phyloP scores from a whole-genome alignment of 2,888 invertebrate genomes.

The Caradrina kadenii region DNA sequence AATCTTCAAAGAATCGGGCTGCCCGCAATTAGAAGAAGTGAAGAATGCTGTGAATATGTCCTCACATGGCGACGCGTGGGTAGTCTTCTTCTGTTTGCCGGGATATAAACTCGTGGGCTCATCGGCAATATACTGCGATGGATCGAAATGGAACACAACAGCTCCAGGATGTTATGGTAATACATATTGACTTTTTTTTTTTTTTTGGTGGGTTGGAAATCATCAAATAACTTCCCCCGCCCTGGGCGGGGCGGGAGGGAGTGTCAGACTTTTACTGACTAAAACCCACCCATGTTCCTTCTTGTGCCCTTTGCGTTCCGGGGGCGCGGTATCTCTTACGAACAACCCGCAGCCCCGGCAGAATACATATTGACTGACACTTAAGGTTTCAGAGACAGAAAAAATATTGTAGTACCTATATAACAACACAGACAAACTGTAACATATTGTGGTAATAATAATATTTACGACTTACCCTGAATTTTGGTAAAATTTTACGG shows the following conservation, averaged over 20 bases:
- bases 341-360: too few species aligned
- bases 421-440: neutral
- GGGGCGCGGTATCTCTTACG: too few species aligned
- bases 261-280: too few species aligned
- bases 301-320: too few species aligned
- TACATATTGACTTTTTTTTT: too few species aligned
- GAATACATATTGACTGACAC: neutral
- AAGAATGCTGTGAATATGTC: conserved; percentile 89
- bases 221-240: too few species aligned
- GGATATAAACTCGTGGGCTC: conserved; percentile 91
- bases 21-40: conserved; percentile 80
- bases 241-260: too few species aligned
- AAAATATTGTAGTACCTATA: neutral
- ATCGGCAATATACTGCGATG: conserved; percentile 93
- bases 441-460: neutral
- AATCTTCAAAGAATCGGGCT: conserved; percentile 90
- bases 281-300: too few species aligned
- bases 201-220: too few species aligned
- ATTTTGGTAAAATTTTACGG: conserved; percentile 4
- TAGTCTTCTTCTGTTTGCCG: conserved; percentile 92
- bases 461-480: conserved; percentile 21
- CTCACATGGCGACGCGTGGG: conserved; percentile 89
- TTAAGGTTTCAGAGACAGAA: neutral
- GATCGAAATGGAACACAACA: conserved; percentile 92
- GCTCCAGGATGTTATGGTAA: conserved; percentile 92